These are phyloP conservation scores for Atractosteus spatula DNA, from an alignment of 2,113 vertebrate species.

Conservation along the genomic window DNA sequence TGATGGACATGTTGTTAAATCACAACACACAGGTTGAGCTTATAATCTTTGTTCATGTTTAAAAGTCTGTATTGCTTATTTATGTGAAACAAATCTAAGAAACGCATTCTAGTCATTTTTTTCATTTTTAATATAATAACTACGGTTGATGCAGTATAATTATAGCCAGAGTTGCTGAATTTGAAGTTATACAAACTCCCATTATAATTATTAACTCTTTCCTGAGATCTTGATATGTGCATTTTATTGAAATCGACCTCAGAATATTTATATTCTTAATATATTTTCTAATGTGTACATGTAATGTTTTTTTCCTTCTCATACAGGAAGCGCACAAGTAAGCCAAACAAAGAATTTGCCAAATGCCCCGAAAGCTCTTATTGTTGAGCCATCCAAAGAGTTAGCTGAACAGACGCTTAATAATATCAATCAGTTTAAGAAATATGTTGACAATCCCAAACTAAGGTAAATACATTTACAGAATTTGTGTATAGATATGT, in stretches of 20 bases:
- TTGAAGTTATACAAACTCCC: neutral
- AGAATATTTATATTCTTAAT: neutral
- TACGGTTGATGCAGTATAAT: no score
- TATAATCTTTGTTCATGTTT: no score
- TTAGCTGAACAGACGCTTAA: constrained; percentile 93
- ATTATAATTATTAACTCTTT: no score
- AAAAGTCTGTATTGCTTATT: no score
- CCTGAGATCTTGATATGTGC: no score
- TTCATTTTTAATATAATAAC: no score
- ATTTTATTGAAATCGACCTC: no score
- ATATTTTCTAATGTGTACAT: neutral
- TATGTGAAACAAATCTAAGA: no score
- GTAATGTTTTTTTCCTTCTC: constrained; percentile 11
- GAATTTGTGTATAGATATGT: no score
- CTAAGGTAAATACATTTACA: constrained; percentile 69
- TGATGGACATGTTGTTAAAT: constrained; percentile 78
- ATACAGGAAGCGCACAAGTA: constrained; percentile 81
- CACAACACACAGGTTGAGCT: constrained; percentile 79
- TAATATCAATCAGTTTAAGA: constrained; percentile 89
- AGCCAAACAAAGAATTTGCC: constrained; percentile 77
- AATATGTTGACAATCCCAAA: constrained; percentile 87
- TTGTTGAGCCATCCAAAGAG: constrained; percentile 92
- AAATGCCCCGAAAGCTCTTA: constrained; percentile 87
- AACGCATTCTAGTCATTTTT: no score
- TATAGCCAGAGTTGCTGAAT: neutral